These are phyloP conservation scores for Lontra canadensis DNA, from an alignment of 2,113 vertebrate species.

Conservation along the genomic window DNA sequence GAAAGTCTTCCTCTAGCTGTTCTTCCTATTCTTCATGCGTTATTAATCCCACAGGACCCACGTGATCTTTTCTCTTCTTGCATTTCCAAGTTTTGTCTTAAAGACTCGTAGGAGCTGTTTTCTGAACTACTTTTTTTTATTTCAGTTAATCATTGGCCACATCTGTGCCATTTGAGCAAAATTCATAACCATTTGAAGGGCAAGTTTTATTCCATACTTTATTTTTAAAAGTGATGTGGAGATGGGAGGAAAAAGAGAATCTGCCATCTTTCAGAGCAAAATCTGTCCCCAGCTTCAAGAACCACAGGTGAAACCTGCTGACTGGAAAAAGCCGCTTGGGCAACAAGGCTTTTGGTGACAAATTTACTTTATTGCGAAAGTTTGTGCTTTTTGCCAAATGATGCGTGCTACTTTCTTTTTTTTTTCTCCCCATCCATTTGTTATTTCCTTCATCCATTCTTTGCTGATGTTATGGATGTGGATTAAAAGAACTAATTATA, in stretches of 20 bases:
- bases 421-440: background rate
- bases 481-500: background rate
- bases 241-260: background rate
- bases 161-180: background rate
- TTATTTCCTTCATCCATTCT: background rate
- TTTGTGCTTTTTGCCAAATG: background rate
- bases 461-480: background rate
- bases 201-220: background rate
- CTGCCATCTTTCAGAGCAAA: background rate
- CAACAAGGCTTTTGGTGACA: background rate
- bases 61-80: background rate
- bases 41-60: background rate
- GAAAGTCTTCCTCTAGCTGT: background rate
- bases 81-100: conserved; percentile 18
- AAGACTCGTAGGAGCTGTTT: background rate
- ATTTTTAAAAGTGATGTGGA: background rate
- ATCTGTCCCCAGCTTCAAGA: background rate
- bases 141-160: background rate
- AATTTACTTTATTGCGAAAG: background rate
- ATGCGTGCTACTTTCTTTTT: background rate
- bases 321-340: background rate
- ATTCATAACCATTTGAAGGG: background rate
- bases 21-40: background rate
- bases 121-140: background rate
- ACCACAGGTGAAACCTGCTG: background rate